These are phyloP conservation scores for Eupelmus urozonus DNA, from an alignment of 2,888 invertebrate species.

Conservation along the genomic window DNA sequence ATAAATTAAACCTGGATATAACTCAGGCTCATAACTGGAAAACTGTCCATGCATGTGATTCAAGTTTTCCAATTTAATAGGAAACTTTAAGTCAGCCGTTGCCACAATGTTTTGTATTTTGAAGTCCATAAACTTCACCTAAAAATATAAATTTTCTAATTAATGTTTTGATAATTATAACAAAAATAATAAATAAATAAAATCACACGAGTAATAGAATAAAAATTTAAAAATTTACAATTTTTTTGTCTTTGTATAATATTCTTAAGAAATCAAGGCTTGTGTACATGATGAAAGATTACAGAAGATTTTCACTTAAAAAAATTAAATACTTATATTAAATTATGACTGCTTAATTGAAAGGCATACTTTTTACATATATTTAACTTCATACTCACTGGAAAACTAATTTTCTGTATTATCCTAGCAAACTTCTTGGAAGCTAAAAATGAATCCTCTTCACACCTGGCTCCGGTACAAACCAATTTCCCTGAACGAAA, in stretches of 20 bases:
- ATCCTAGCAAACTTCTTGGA: constrained; percentile 90
- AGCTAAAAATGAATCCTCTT: constrained; percentile 87
- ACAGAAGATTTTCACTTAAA: no score
- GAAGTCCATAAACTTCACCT: constrained; percentile 88
- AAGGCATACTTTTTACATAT: no score
- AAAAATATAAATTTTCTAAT: constrained; percentile 53
- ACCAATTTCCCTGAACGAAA: constrained; percentile 91
- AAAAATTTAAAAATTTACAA: no score
- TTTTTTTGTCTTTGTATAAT: no score
- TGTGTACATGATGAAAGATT: no score
- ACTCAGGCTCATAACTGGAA: constrained; percentile 97
- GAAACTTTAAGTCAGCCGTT: constrained; percentile 87
- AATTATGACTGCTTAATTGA: no score
- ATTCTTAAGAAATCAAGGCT: no score
- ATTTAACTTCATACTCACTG: constrained; percentile 78
- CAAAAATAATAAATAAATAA: no score
- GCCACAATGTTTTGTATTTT: constrained; percentile 86
- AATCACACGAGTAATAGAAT: no score
- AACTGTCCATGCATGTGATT: constrained; percentile 87
- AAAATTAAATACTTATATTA: no score
- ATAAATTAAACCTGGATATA: constrained; percentile 99
- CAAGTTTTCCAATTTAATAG: constrained; percentile 85
- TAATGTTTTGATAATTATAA: not conserved
- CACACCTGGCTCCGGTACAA: constrained; percentile 88
- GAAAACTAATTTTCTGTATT: constrained; percentile 88